phyloP scores from a whole-genome alignment of 2,888 invertebrate genomes.

The Eupsilia transversa region DNA sequence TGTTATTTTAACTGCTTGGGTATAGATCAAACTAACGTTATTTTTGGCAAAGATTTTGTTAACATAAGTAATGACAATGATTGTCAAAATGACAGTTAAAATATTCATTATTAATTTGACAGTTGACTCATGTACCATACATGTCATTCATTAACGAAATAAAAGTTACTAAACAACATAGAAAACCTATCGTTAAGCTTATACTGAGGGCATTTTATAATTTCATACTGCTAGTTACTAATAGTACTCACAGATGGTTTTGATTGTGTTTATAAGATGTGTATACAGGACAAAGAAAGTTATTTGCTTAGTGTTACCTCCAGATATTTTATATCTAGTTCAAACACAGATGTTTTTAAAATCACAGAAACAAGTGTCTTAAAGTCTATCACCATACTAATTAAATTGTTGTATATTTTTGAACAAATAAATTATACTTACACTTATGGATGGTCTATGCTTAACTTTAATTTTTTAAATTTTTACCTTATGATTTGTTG shows the following conservation, averaged over 20 bases:
- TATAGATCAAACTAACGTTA: not conserved
- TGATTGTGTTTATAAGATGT: no score
- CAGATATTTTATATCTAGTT: no score
- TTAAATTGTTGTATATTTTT: no score
- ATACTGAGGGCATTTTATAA: not conserved
- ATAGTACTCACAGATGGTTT: not conserved
- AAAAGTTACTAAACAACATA: not conserved
- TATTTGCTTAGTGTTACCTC: no score
- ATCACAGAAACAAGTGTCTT: no score
- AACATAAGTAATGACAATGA: no score
- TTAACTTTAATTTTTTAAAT: not conserved
- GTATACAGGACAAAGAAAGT: no score
- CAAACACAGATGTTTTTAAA: no score
- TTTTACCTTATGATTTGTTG: not conserved
- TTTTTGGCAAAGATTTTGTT: not conserved
- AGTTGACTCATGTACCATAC: not conserved
- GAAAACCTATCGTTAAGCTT: not conserved
- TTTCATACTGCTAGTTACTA: not conserved
- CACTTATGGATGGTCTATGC: no score
- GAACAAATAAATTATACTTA: no score
- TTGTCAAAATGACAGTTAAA: not conserved
- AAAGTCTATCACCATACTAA: no score
- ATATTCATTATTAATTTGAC: not conserved
- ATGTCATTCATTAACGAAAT: not conserved
- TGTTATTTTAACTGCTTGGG: slow-evolving; percentile 9